Percentiles rank a stretch among this genome's conserved stretches.
Evolutionary conservation across 2,888 invertebrate genomes (phyloP).

Genomic region (Harpagoxenus sublaevis): DNA sequence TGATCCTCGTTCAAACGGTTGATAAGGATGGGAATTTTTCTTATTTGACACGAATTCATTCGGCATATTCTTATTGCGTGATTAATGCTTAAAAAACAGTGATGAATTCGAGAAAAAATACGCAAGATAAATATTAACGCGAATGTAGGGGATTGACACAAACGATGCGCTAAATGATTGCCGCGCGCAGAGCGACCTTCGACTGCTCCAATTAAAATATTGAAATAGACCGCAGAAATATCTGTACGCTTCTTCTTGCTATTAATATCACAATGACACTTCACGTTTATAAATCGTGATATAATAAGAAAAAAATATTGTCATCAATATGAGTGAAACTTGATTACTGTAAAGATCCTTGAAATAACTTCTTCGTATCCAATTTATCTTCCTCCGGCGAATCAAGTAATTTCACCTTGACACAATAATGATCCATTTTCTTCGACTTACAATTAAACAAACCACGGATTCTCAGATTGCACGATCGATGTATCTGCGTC

Average conservation of each 20-base stretch:
- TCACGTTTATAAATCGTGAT: neutral
- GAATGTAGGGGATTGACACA: neutral
- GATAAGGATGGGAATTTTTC: neutral
- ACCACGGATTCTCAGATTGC: constrained; percentile 17
- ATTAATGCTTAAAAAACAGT: neutral
- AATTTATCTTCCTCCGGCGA: neutral
- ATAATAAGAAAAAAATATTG: neutral
- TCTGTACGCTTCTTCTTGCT: neutral
- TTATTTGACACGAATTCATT: neutral
- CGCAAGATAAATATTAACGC: neutral
- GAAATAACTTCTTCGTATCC: neutral
- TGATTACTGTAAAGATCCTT: neutral
- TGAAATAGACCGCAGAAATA: neutral
- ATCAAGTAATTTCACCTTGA: neutral
- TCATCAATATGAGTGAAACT: neutral
- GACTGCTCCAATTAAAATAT: neutral
- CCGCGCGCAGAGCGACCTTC: neutral
- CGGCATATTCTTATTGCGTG: neutral
- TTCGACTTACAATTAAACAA: neutral
- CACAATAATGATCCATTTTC: neutral
- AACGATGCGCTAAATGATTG: neutral
- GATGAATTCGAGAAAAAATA: neutral
- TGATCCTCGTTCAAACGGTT: neutral
- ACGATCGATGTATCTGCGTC: constrained; percentile 5
- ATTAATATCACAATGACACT: neutral